Evolutionary conservation across 1,140 invertebrate genomes (phyloP), one percentile per base, ranked within the genome.

Genomic region (Pristionchus pacificus): DNA sequence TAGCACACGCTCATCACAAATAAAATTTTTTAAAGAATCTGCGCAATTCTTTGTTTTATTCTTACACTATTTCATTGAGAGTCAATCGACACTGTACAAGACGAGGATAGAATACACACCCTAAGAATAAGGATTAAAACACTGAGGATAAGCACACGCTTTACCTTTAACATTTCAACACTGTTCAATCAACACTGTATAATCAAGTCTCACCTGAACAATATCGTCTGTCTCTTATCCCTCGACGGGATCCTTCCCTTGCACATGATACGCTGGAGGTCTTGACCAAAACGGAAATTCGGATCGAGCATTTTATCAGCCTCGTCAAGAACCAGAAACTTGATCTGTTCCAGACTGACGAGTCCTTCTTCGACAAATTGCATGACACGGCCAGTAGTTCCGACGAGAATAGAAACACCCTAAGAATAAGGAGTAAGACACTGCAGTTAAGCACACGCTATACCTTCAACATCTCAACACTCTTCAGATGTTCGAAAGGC

Each of bases 291-390:
- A n/a, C 67, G n/a, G n/a, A n/a, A n/a, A n/a, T n/a, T 55, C 15
- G 76, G 91, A 77, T 97, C 93, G 28, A 97, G 84, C 93, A 98
- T 96, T n/a, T 92, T 87, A 85, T 97, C 95, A 1, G 94, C 95
- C 86, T 97, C 95, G 84, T 98, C 95, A 2, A 98, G 84, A 0
- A 98, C 91, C 0, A 96, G 86, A 80, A 89, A 95, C 6, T 90
- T 88, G 0, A 93, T 82, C 6, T 89, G 25, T 14, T 14, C 31
- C 3, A 72, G 25, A 33, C 63, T n/a, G 60, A 28, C 65, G 33
- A 75, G 87, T 1, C 97, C 87, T 62, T 90, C 88, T 14, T 88
- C 89, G 70, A 89, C 88, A 74, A 97, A 91, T 82, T 97, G 93
- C 29, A 91, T 85, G 0, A 98, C 86, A 31, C 95, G 87, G 0